Conservation (phyloP, 2,797 vertebrate genomes). For the Intellagama lesueurii region DNA sequence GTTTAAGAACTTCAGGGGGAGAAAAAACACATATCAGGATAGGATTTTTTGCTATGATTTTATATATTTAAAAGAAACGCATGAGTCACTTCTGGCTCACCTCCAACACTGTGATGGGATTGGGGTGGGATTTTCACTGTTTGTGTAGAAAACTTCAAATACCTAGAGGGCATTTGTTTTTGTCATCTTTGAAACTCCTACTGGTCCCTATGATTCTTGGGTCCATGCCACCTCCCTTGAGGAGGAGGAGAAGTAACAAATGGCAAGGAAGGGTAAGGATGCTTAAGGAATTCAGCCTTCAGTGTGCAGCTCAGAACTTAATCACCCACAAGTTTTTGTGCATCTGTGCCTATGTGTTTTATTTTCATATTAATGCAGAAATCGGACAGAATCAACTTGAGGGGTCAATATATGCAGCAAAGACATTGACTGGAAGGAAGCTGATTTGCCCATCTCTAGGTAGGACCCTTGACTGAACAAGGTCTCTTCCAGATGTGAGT, state of each 20-base stretch:
- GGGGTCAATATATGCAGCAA: background rate
- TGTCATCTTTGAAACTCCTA: background rate
- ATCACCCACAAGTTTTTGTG: background rate
- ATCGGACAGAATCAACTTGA: background rate
- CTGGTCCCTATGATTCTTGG: background rate
- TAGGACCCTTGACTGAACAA: background rate
- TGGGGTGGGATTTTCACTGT: background rate
- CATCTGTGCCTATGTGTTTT: background rate
- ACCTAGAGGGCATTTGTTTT: background rate
- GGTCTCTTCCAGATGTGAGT: background rate
- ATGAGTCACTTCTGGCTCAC: background rate
- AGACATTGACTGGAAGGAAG: background rate
- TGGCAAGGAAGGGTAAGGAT: background rate
- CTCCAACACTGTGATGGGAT: background rate
- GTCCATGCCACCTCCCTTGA: background rate
- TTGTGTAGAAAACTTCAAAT: background rate
- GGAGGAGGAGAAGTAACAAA: background rate
- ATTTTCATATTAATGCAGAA: background rate
- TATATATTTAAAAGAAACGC: background rate
- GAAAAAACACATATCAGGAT: background rate
- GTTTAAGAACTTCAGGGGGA: background rate
- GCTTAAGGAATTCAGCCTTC: background rate
- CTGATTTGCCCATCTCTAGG: background rate
- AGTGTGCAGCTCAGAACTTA: background rate
- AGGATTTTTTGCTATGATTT: accelerated